phyloP scores from a whole-genome alignment of 2,888 invertebrate genomes.

The Pseudococcus jackbeardsleyi region DNA sequence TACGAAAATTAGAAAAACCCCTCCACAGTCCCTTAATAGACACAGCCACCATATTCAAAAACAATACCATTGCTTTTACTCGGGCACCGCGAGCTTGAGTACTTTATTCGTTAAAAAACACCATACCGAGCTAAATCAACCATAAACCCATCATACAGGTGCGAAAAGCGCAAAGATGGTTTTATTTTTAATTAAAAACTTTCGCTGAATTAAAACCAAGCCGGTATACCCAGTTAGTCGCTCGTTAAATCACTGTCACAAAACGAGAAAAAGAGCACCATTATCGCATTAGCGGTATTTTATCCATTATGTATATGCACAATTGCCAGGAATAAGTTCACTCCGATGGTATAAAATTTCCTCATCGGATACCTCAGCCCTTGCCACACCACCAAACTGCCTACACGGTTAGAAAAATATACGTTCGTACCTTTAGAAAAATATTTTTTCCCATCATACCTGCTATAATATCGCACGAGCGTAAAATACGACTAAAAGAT shows the following conservation, averaged over 20 bases:
- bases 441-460: too few species aligned
- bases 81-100: neutral
- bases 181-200: slow-evolving; percentile 23
- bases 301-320: neutral
- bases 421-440: too few species aligned
- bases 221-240: neutral
- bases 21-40: too few species aligned
- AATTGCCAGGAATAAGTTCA: neutral
- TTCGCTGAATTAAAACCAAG: neutral
- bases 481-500: neutral
- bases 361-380: neutral
- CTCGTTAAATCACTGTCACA: slow-evolving; percentile 18
- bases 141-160: neutral
- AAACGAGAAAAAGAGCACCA: neutral
- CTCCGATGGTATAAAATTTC: neutral
- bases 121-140: neutral
- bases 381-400: too few species aligned
- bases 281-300: slow-evolving; percentile 19
- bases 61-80: neutral
- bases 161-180: slow-evolving; percentile 1
- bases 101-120: neutral
- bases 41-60: neutral
- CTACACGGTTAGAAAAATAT: neutral
- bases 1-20: too few species aligned
- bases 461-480: neutral